Base-by-base conservation (phyloP, 1,140 invertebrate genomes). In the Eumeta japonica region DNA sequence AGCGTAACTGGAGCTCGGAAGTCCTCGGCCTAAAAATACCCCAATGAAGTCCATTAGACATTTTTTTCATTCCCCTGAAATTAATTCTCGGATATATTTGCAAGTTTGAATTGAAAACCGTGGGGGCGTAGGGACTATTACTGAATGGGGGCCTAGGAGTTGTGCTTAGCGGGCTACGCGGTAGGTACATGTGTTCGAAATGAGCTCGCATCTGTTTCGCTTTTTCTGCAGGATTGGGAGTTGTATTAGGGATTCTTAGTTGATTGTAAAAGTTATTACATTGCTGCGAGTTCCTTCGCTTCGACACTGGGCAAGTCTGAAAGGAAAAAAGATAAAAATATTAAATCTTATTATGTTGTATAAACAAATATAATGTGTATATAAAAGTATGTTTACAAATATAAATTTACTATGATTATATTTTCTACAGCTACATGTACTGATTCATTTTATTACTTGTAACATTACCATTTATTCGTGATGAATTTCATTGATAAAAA, bases 281-380 rank as follows among this genome's bases (percentile, higher is more conserved):
- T 32, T 60, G 45, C 2, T 31, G 37, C 4, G 52, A 45, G 10
- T 45, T 30, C 16, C 42, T 54, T 1, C 60, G 41, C 29, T 51
- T 55, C 10, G 62, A 47, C 10, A 44, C 9, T 12, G 64, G 66
- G 28, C 64, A 66, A 3, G 58, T 63, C 66, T 68, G 55, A 10
- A 55, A 62, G 39, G 46, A 16, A 34, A 10, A 41, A 32, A 39
- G 28, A 35, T 3, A 10, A 15, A 35, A 16, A n/a, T n/a, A n/a
- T n/a, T 35, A 9, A 10, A 10, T 30, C 7, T 30, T 9, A 33
- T 11, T 10, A 29, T 29, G 4, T 29, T 11, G 13, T 7, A 29
- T 29, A 29, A 29, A 13, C 13, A 29, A 29, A 3, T 7, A 29
- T 13, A 7, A 7, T 4, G 13, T 29, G 13, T 11, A n/a, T 4